A percentile compares a stretch with the other conserved stretches of the same genome.
phyloP scores from a whole-genome alignment of 2,888 invertebrate genomes.

The Eurytoma californica region DNA sequence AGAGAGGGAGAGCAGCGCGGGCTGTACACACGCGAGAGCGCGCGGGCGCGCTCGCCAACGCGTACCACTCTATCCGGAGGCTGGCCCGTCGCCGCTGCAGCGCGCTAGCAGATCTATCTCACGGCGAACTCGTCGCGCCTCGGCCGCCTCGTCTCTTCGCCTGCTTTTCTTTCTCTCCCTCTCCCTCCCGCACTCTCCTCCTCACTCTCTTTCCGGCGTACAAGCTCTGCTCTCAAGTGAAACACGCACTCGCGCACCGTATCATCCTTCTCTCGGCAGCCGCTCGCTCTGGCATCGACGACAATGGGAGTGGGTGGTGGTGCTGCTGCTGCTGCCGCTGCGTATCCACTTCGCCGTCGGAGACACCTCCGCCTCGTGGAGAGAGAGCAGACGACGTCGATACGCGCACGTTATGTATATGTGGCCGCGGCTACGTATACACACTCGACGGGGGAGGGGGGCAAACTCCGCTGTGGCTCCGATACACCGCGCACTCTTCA shows the following conservation, averaged over 20 bases:
- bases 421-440: too few species aligned
- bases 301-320: not conserved
- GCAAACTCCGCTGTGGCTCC: too few species aligned
- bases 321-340: not conserved
- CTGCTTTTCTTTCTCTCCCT: not conserved
- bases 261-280: constrained; percentile 43
- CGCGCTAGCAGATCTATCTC: not conserved
- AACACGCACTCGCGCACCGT: constrained; percentile 49
- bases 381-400: too few species aligned
- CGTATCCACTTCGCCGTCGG: too few species aligned
- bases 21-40: not conserved
- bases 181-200: not conserved
- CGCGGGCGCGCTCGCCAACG: constrained; percentile 27
- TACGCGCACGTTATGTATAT: too few species aligned
- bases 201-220: not conserved
- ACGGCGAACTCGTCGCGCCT: too few species aligned
- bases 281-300: constrained; percentile 8
- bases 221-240: constrained; percentile 29
- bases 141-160: too few species aligned
- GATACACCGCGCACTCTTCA: too few species aligned
- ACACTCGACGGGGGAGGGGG: too few species aligned
- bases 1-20: not conserved
- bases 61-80: too few species aligned
- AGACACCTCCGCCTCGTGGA: too few species aligned
- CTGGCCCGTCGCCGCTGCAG: too few species aligned